phyloP scores from a whole-genome alignment of 2,888 invertebrate genomes.

The Sipha maydis region DNA sequence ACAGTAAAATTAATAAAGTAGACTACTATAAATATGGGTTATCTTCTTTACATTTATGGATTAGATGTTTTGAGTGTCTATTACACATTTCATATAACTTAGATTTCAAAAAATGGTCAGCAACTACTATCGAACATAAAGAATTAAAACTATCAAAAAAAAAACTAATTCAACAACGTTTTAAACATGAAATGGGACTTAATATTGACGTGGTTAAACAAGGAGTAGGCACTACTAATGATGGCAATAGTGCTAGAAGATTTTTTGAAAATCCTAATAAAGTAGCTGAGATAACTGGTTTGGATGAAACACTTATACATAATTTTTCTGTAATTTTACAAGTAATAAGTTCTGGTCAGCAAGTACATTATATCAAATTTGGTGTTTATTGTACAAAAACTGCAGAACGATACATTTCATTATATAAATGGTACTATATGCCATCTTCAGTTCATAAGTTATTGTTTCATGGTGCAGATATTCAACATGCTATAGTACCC shows the following conservation, averaged over 20 bases:
- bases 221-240: too few relatives aligned
- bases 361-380: background rate
- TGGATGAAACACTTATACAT: background rate
- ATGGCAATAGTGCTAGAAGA: constrained; percentile 6
- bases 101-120: constrained; percentile 9
- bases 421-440: too few relatives aligned
- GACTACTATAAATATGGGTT: constrained; percentile 1
- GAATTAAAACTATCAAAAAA: background rate
- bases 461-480: constrained; percentile 4
- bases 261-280: too few relatives aligned
- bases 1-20: background rate
- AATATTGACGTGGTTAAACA: background rate
- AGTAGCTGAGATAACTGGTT: too few relatives aligned
- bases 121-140: background rate
- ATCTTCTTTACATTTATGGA: too few relatives aligned
- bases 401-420: too few relatives aligned
- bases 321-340: background rate
- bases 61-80: too few relatives aligned
- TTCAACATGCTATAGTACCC: too few relatives aligned
- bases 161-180: too few relatives aligned
- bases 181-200: too few relatives aligned
- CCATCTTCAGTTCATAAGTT: too few relatives aligned
- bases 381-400: constrained; percentile 12
- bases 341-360: background rate
- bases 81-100: constrained; percentile 5